Evolutionary conservation across 2,888 invertebrate genomes (phyloP).

Genomic region (Thysanoteuthis rhombus): DNA sequence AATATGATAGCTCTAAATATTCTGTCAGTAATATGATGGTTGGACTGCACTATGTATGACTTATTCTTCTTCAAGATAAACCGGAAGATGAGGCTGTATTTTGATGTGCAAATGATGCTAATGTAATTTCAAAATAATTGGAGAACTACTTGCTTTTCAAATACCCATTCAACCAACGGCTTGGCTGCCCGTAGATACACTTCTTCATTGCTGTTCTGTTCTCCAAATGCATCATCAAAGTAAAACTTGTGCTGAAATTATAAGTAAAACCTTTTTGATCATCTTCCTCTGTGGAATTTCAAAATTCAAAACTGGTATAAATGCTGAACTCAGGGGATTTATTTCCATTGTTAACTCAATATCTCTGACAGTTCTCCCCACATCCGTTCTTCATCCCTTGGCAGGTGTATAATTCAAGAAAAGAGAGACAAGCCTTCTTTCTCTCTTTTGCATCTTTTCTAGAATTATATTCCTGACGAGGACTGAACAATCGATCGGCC

Average conservation of each 20-base stretch:
- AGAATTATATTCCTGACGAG: too few relatives aligned
- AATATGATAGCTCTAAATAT: not conserved
- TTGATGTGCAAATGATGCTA: not conserved
- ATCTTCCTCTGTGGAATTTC: not conserved
- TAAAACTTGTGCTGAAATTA: slow-evolving; percentile 64
- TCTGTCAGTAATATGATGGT: not conserved
- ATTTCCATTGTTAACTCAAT: not conserved
- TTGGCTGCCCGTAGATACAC: slow-evolving; percentile 63
- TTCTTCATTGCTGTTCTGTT: slow-evolving; percentile 60
- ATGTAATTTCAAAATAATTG: not conserved
- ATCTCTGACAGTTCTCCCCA: not conserved
- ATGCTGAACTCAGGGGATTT: not conserved
- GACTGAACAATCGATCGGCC: too few relatives aligned
- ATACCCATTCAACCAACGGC: slow-evolving; percentile 61
- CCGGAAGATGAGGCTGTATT: not conserved
- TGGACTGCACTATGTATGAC: not conserved
- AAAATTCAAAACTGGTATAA: not conserved
- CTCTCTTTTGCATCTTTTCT: too few relatives aligned
- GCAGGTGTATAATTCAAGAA: too few relatives aligned
- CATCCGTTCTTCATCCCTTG: not conserved
- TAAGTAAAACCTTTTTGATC: slow-evolving; percentile 24
- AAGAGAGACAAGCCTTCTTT: too few relatives aligned
- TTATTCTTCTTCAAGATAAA: not conserved
- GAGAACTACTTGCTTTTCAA: slow-evolving; percentile 58
- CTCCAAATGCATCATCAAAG: slow-evolving; percentile 66